These are phyloP conservation scores for Potorous gilbertii DNA, from an alignment of 2,797 vertebrate genomes.

Conservation along the genomic window DNA sequence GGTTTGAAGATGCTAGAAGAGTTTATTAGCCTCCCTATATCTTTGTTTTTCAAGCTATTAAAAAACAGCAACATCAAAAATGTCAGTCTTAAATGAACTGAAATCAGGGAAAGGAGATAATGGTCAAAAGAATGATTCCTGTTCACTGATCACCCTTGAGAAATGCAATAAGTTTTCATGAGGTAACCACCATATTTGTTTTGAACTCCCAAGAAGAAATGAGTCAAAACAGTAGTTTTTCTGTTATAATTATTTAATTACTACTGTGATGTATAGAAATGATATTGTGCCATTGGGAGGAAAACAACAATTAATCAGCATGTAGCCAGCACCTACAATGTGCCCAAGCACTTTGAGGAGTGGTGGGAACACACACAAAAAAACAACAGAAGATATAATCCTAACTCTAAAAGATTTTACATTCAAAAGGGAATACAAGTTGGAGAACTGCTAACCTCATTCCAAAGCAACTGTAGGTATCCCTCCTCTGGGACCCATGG, in stretches of 20 bases:
- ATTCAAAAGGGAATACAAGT: not conserved
- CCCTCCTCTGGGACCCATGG: not conserved
- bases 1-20: not conserved
- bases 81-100: not conserved
- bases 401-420: not conserved
- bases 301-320: not conserved
- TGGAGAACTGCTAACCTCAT: not conserved
- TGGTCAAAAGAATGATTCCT: constrained; percentile 17
- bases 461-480: not conserved
- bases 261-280: not conserved
- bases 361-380: not conserved
- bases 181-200: constrained; percentile 36
- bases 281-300: not conserved
- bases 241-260: constrained; percentile 39
- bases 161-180: constrained; percentile 28
- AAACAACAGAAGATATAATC: not conserved
- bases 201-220: constrained; percentile 22
- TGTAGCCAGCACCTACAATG: not conserved
- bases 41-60: constrained; percentile 18
- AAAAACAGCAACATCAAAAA: not conserved
- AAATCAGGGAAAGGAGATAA: not conserved
- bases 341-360: not conserved
- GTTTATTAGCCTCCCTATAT: constrained; percentile 5
- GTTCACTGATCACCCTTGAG: constrained; percentile 22
- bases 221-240: constrained; percentile 21